Percentiles rank a stretch among this genome's conserved stretches.
phyloP scores from a whole-genome alignment of 2,113 vertebrate species.

The Cryptotis parvus region DNA sequence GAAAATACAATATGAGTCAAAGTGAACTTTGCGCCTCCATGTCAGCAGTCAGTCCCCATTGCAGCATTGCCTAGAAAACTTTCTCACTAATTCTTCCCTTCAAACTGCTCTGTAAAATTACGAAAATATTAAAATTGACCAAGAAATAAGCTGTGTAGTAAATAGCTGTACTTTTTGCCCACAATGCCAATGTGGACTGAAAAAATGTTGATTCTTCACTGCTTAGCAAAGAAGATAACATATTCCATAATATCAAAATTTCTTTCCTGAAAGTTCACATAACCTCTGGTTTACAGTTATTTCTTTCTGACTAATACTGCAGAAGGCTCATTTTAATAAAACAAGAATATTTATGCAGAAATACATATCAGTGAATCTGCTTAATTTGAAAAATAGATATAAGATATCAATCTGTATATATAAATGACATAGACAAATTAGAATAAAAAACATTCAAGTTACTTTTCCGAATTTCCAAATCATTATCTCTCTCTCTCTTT shows the following conservation, averaged over 20 bases:
- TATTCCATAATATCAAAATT: constrained; percentile 37
- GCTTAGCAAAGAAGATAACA: constrained; percentile 43
- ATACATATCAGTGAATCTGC: background rate
- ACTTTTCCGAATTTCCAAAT: background rate
- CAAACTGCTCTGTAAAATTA: background rate
- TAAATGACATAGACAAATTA: background rate
- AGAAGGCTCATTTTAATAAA: background rate
- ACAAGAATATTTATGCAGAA: background rate
- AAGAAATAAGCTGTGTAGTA: background rate
- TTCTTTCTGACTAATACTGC: background rate
- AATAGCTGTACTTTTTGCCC: background rate
- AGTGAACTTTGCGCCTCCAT: background rate
- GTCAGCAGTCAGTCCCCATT: background rate
- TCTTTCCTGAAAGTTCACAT: constrained; percentile 4
- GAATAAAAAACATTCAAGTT: background rate
- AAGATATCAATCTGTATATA: too few species aligned
- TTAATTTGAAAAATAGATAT: background rate
- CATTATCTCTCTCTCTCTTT: background rate
- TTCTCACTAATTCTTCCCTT: background rate
- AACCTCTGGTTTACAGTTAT: constrained; percentile 7
- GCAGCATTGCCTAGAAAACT: background rate
- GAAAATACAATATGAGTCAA: background rate
- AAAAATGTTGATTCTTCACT: background rate
- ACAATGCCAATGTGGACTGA: background rate
- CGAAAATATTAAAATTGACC: background rate